Evolutionary conservation across 2,113 vertebrate species (phyloP).

Genomic region (Ctenodactylus gundi): DNA sequence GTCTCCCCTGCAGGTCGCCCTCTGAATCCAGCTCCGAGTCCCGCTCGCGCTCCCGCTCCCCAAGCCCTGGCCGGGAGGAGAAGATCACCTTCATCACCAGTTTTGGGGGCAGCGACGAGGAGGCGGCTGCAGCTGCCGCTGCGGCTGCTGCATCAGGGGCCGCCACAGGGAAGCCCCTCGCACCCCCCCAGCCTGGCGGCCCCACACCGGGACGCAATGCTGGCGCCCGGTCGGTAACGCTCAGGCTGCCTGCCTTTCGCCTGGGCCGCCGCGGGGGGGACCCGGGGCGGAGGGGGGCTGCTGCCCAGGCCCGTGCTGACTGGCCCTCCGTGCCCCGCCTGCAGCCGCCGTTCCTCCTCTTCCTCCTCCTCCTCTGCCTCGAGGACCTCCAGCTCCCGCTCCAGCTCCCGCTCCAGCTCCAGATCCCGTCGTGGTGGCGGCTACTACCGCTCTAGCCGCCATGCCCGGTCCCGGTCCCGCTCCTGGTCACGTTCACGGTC

Average conservation of each 20-base stretch:
- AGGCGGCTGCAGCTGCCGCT: slow-evolving; percentile 78
- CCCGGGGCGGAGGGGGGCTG: not conserved
- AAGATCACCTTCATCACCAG: slow-evolving; percentile 98
- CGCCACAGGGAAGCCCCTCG: slow-evolving; percentile 78
- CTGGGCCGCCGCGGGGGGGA: slow-evolving; percentile 18
- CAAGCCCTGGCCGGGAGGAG: slow-evolving; percentile 87
- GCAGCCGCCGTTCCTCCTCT: slow-evolving; percentile 74
- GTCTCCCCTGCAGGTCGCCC: slow-evolving; percentile 61
- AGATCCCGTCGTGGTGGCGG: slow-evolving; percentile 85
- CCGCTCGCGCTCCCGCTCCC: slow-evolving; percentile 90
- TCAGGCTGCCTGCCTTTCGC: slow-evolving; percentile 72
- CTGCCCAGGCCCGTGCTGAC: not conserved
- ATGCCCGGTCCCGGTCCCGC: slow-evolving; percentile 84
- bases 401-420: slow-evolving; percentile 87
- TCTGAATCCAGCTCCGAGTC: slow-evolving; percentile 89
- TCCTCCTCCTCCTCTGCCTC: slow-evolving; percentile 81
- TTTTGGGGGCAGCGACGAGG: slow-evolving; percentile 96
- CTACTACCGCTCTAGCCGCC: slow-evolving; percentile 84
- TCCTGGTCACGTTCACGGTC: slow-evolving; percentile 88
- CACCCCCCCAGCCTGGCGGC: slow-evolving; percentile 78
- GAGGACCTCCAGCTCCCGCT: slow-evolving; percentile 86
- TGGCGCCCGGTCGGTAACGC: slow-evolving; percentile 98
- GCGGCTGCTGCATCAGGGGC: slow-evolving; percentile 75
- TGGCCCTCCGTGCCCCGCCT: slow-evolving; percentile 28
- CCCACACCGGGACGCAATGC: slow-evolving; percentile 91